Conservation (phyloP, 2,113 vertebrate genomes). For the Uria lomvia region DNA sequence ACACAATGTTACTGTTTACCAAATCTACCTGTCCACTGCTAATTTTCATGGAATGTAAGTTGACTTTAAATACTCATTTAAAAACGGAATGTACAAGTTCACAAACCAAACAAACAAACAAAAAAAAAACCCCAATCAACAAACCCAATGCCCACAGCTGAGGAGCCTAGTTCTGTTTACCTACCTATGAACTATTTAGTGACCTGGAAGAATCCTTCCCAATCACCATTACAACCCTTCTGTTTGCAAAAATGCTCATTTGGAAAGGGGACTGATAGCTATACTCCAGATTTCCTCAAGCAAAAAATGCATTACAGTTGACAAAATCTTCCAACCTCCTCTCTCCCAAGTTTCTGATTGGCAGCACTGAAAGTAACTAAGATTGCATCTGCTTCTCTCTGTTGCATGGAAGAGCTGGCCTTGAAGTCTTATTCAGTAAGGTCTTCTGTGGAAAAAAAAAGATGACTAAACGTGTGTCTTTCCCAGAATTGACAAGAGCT, state of each 20-base stretch:
- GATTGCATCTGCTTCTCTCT: not conserved
- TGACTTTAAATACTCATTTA: not conserved
- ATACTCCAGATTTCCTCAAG: not conserved
- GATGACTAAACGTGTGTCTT: not conserved
- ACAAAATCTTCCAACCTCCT: not conserved
- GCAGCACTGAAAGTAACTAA: not conserved
- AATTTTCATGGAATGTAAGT: not conserved
- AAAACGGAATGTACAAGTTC: not conserved
- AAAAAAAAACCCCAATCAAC: not conserved
- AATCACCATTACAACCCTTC: not conserved
- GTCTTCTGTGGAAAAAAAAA: not conserved
- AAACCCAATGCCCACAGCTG: not conserved
- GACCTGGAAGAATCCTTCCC: not conserved
- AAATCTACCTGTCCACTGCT: not conserved
- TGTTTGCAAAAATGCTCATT: not conserved
- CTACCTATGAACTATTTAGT: not conserved
- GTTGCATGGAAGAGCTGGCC: not conserved
- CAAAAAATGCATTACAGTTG: not conserved
- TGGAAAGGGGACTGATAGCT: not conserved
- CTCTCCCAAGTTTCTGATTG: not conserved
- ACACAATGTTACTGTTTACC: not conserved
- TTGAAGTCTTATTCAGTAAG: not conserved
- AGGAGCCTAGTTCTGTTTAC: not conserved
- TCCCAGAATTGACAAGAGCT: not conserved
- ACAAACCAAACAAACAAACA: not conserved